Evolutionary conservation across 2,888 invertebrate species (phyloP).

Genomic region (Euspilapteryx auroguttella): DNA sequence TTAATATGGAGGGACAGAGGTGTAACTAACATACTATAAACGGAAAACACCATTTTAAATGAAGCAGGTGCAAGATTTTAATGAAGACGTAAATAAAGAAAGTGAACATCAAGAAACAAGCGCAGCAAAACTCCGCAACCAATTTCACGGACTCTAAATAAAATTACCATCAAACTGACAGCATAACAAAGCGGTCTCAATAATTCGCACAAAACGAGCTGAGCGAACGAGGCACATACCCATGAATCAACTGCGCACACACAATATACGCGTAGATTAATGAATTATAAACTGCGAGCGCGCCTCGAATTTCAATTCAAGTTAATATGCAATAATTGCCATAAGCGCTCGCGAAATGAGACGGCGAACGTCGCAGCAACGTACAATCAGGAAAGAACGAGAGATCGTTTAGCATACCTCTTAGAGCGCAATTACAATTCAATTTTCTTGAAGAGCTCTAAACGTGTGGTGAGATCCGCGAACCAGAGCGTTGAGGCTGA

Average conservation of each 20-base stretch:
- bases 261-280: constrained; percentile 13
- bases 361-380: constrained; percentile 16
- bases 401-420: constrained; percentile 30
- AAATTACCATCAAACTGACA: constrained; percentile 48
- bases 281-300: constrained; percentile 22
- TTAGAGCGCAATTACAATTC: constrained; percentile 42
- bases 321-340: constrained; percentile 45
- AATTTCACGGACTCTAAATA: constrained; percentile 56
- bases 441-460: constrained; percentile 21
- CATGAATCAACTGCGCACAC: constrained; percentile 31
- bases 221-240: constrained; percentile 21
- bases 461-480: not conserved
- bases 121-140: too few species aligned
- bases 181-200: constrained; percentile 49
- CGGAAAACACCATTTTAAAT: too few species aligned
- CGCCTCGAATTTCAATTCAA: constrained; percentile 35
- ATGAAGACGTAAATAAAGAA: too few species aligned
- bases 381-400: constrained; percentile 27
- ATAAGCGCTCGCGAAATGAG: constrained; percentile 15
- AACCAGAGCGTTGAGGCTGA: too few species aligned
- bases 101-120: too few species aligned
- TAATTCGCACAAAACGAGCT: constrained; percentile 46
- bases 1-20: too few species aligned
- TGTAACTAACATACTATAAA: too few species aligned
- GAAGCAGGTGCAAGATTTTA: too few species aligned